Evolutionary conservation across 2,113 vertebrate species (phyloP).

Genomic region (Myocastor coypus): DNA sequence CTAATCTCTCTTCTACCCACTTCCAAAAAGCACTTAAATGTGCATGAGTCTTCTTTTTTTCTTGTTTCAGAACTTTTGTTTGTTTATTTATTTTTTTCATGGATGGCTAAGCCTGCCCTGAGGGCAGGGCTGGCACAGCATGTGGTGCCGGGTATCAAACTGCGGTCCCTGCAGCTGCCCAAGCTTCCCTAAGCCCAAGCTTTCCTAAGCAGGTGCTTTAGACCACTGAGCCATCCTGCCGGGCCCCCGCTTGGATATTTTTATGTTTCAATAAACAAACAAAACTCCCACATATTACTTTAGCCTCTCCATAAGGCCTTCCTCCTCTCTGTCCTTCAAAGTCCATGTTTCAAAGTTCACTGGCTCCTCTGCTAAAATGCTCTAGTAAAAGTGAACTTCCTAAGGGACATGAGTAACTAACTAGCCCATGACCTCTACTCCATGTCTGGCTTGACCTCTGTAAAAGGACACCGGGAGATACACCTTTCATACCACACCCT

Average conservation of each 20-base stretch:
- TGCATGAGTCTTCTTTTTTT: not conserved
- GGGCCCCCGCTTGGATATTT: too few species aligned
- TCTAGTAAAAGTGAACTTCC: constrained; percentile 44
- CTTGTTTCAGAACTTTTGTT: too few species aligned
- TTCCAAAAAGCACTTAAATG: not conserved
- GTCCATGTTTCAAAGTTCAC: constrained; percentile 32
- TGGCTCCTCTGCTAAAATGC: not conserved
- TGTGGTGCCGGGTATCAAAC: too few species aligned
- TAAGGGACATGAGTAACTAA: not conserved
- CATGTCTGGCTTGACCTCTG: constrained; percentile 39
- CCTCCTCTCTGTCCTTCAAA: constrained; percentile 18
- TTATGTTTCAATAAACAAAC: constrained; percentile 45
- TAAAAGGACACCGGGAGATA: not conserved
- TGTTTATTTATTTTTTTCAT: too few species aligned
- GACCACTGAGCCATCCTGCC: too few species aligned
- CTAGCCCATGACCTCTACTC: not conserved
- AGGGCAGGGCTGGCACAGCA: too few species aligned
- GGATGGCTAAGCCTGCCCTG: too few species aligned
- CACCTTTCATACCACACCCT: not conserved
- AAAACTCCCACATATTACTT: not conserved
- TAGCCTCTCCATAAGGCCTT: not conserved
- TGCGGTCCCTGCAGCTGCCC: too few species aligned
- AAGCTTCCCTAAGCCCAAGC: too few species aligned
- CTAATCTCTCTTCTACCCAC: not conserved
- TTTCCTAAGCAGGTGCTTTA: too few species aligned